Conservation (phyloP, 2,888 invertebrate genomes). For the Strigamia maritima region DNA sequence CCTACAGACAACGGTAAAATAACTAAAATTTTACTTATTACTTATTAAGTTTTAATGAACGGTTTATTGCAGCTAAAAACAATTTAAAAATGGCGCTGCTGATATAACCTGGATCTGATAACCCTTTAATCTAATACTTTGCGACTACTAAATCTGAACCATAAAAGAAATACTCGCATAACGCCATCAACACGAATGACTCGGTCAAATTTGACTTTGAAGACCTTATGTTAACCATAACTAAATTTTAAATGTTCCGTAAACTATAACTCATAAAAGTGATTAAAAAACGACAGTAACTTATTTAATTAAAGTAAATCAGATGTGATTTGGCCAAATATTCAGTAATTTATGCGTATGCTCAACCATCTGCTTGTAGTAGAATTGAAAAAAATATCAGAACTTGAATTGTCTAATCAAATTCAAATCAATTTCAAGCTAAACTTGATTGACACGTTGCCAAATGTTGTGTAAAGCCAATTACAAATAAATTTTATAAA, state of each 20-base stretch:
- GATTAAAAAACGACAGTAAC: neutral
- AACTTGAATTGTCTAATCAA: neutral
- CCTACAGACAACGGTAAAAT: too few relatives aligned
- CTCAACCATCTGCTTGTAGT: neutral
- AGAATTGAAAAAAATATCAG: neutral
- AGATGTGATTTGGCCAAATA: conserved; percentile 1
- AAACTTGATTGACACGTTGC: neutral
- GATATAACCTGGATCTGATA: too few relatives aligned
- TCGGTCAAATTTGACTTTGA: too few relatives aligned
- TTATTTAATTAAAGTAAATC: conserved; percentile 17
- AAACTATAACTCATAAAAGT: neutral
- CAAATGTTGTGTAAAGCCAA: neutral
- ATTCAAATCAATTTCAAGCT: conserved; percentile 6
- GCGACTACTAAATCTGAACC: too few relatives aligned
- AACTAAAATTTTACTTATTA: too few relatives aligned
- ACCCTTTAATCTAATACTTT: too few relatives aligned
- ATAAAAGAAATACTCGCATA: too few relatives aligned
- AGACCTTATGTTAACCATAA: neutral
- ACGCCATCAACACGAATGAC: too few relatives aligned
- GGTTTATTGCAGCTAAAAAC: too few relatives aligned
- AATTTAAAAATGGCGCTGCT: too few relatives aligned
- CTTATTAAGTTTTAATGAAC: too few relatives aligned
- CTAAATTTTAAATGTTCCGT: neutral
- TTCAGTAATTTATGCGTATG: neutral
- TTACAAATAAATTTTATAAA: neutral